Conservation (phyloP, 2,113 vertebrate species). For the Nibea coibor region DNA sequence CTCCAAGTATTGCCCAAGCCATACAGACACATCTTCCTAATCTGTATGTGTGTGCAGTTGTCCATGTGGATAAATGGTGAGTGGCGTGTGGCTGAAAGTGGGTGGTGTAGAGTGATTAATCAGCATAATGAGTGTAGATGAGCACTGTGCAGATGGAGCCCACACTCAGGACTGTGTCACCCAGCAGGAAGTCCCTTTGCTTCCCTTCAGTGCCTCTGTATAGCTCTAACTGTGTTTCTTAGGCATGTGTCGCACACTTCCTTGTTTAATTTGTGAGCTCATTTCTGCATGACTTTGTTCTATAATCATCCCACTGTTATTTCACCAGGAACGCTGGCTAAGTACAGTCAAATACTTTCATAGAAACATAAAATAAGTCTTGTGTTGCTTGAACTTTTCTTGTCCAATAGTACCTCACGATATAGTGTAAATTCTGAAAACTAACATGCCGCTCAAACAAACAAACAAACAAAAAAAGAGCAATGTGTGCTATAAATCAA, state of each 20-base stretch:
- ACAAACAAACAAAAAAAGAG: not conserved
- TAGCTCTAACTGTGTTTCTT: constrained; percentile 44
- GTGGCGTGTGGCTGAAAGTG: constrained; percentile 76
- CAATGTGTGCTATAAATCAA: constrained; percentile 4
- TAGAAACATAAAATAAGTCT: not conserved
- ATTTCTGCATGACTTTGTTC: constrained; percentile 38
- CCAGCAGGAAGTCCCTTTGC: constrained; percentile 72
- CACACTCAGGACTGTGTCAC: constrained; percentile 74
- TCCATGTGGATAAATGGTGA: constrained; percentile 78
- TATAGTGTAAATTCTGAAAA: not conserved
- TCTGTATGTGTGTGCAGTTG: constrained; percentile 66
- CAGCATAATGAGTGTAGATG: constrained; percentile 79
- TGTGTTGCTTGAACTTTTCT: not conserved
- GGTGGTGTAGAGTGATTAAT: constrained; percentile 81
- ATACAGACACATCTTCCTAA: constrained; percentile 27
- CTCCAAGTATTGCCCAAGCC: constrained; percentile 16
- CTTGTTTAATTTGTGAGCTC: constrained; percentile 41
- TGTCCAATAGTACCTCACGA: not conserved
- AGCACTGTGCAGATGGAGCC: constrained; percentile 77
- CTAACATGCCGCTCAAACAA: not conserved
- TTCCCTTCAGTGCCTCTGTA: constrained; percentile 48
- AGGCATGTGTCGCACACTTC: constrained; percentile 27
- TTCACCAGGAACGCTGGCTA: constrained; percentile 10
- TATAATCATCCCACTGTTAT: constrained; percentile 24
- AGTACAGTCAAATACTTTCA: constrained; percentile 35